Evolutionary conservation across 53 echinoderm and acorn worm species (phyloP), one percentile per base, ranked within the genome.

Genomic region (Crossaster papposus): DNA sequence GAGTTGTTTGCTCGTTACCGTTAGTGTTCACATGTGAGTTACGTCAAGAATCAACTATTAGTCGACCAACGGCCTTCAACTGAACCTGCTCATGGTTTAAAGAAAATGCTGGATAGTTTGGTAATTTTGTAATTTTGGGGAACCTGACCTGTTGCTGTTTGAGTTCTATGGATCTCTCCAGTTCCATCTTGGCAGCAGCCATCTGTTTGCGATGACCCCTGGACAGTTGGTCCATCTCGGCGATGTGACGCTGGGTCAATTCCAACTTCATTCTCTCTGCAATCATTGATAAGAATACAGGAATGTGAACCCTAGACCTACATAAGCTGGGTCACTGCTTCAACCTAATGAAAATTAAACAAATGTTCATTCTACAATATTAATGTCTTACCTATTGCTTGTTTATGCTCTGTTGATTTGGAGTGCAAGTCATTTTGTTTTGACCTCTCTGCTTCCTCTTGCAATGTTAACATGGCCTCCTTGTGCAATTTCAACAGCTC

Each of bases 151-250:
- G 94, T 90, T 92, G 94, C 35, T 94, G 92, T 87, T 95, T 98
- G 44, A 98, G 82, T 81, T 98, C 98, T 72, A 98, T 91, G 65
- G 96, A 96, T 65, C 98, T 88, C 72, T 98, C 98, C 37, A 98
- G 82, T 80, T 98, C 98, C 96, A 98, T 98, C 83, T 94, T 96
- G 36, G 95, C 95, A 23, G 98, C 98, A 38, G 98, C 93, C 96
- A 98, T 98, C 90, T 98, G 98, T 3, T 89, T 93, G 28, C 88
- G 91, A 82, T 98, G 96, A 13, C 94, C 95, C 64, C 93, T 91
- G n/a, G 93, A 51, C 8, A 98, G 90, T 85, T 96, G 98, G 71
- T 98, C 98, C 87, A 98, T 93, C 93, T 98, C 98, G 1, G 98
- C 94, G 77, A 94, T 90, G n/a, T 98, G 98, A 51, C 98, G 81